A percentile compares a stretch with the other conserved stretches of the same genome.
These are phyloP conservation scores for Dioctria rufipes DNA, from an alignment of 2,888 invertebrate species.

Conservation along the genomic window DNA sequence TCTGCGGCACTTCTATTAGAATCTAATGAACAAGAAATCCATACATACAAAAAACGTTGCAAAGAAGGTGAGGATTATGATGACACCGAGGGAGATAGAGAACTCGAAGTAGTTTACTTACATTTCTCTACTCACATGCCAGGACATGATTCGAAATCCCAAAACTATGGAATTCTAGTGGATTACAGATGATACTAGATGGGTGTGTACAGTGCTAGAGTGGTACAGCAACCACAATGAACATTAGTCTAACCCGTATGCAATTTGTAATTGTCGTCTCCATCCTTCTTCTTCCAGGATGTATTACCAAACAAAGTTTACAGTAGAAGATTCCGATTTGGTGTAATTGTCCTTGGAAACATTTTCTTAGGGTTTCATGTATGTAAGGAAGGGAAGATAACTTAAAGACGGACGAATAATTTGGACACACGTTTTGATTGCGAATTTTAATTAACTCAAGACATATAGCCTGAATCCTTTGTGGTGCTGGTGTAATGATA, in stretches of 20 bases:
- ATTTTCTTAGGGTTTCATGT: neutral
- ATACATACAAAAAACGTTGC: slow-evolving; percentile 40
- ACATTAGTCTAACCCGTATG: slow-evolving; percentile 43
- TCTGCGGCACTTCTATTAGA: slow-evolving; percentile 46
- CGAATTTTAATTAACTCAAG: slow-evolving; percentile 50
- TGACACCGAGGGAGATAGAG: neutral
- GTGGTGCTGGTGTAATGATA: too few species aligned
- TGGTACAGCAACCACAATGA: slow-evolving; percentile 31
- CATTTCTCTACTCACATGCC: neutral
- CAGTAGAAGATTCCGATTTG: slow-evolving; percentile 32
- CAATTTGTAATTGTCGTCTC: slow-evolving; percentile 55
- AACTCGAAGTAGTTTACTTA: slow-evolving; percentile 3
- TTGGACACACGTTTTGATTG: slow-evolving; percentile 36
- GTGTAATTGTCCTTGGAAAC: slow-evolving; percentile 45
- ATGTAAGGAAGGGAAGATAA: neutral
- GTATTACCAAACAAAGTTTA: slow-evolving; percentile 33
- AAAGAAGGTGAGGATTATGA: slow-evolving; percentile 14
- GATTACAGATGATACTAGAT: neutral
- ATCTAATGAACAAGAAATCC: slow-evolving; percentile 52
- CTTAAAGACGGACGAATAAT: neutral
- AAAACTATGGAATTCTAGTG: neutral
- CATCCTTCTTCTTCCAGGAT: slow-evolving; percentile 17
- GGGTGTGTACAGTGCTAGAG: too few species aligned
- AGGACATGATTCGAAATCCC: slow-evolving; percentile 30
- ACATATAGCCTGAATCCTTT: slow-evolving; percentile 22